Percentiles rank a stretch among this genome's conserved stretches.
These are phyloP conservation scores for Malthinus flaveolus DNA, from an alignment of 2,888 invertebrate species.

Conservation along the genomic window DNA sequence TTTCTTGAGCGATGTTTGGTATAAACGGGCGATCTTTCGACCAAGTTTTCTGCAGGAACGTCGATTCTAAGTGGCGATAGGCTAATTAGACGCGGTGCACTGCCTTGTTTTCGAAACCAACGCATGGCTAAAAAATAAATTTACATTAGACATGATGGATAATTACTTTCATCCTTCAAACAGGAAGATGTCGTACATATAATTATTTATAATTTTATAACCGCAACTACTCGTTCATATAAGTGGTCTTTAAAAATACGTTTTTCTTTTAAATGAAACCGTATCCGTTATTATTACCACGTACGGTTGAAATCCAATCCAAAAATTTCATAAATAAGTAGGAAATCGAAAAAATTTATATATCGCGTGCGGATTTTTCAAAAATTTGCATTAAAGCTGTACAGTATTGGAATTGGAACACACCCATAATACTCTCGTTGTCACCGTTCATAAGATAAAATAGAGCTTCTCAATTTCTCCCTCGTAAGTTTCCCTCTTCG, in stretches of 20 bases:
- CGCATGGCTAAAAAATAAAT: conserved; percentile 58
- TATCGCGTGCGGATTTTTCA: too few species aligned
- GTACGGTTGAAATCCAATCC: not conserved
- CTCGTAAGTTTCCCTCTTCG: too few species aligned
- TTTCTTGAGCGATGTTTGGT: conserved; percentile 43
- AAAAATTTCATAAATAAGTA: too few species aligned
- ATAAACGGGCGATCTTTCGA: conserved; percentile 36
- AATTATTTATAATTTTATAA: conserved; percentile 14
- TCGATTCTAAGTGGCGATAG: conserved; percentile 64
- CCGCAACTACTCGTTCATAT: conserved; percentile 10
- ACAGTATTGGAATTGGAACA: too few species aligned
- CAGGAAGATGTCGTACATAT: conserved; percentile 8
- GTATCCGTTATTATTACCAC: conserved; percentile 6
- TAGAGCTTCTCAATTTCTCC: too few species aligned
- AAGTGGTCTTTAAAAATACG: conserved; percentile 8
- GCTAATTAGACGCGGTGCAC: conserved; percentile 70
- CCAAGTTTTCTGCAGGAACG: conserved; percentile 33
- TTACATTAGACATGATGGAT: not conserved
- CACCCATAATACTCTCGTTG: too few species aligned
- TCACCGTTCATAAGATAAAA: too few species aligned
- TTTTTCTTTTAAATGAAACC: conserved; percentile 8
- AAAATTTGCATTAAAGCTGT: too few species aligned
- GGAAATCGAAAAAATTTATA: too few species aligned
- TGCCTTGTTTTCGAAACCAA: conserved; percentile 70
- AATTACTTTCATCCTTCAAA: conserved; percentile 9